Percentiles rank a stretch among this genome's conserved stretches.
Conservation (phyloP, 1,140 invertebrate species). For the Sycobia sp. region DNA sequence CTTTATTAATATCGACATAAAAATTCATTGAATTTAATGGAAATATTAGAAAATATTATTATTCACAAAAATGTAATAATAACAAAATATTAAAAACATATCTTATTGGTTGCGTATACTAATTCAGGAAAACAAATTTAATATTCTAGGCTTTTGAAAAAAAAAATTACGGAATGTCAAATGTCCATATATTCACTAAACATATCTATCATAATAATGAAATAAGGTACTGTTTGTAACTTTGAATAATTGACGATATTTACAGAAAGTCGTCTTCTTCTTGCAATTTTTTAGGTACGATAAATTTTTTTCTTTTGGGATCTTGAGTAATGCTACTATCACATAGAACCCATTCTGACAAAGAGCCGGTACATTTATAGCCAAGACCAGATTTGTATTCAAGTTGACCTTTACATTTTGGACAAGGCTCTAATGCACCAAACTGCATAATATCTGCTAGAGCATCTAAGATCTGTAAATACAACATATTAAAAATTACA, state of each 20-base stretch:
- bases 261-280: slow-evolving; percentile 68
- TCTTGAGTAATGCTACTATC: slow-evolving; percentile 71
- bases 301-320: slow-evolving; percentile 77
- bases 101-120: no score
- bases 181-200: slow-evolving; percentile 19
- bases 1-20: no score
- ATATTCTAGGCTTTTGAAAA: no score
- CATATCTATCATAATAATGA: no score
- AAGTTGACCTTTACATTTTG: slow-evolving; percentile 81
- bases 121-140: no score
- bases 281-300: slow-evolving; percentile 72
- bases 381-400: slow-evolving; percentile 72
- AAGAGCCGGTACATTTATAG: slow-evolving; percentile 80
- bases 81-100: no score
- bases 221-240: no score
- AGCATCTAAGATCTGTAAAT: slow-evolving; percentile 74
- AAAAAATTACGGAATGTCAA: slow-evolving; percentile 34
- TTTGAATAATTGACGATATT: slow-evolving; percentile 39
- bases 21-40: background rate
- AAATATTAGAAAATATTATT: no score
- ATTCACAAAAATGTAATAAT: background rate
- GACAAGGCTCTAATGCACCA: slow-evolving; percentile 80
- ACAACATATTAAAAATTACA: background rate
- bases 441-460: slow-evolving; percentile 86
- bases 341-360: slow-evolving; percentile 93